phyloP scores from a whole-genome alignment of 2,113 vertebrate genomes.

The Brachypodius melanocephalos region DNA sequence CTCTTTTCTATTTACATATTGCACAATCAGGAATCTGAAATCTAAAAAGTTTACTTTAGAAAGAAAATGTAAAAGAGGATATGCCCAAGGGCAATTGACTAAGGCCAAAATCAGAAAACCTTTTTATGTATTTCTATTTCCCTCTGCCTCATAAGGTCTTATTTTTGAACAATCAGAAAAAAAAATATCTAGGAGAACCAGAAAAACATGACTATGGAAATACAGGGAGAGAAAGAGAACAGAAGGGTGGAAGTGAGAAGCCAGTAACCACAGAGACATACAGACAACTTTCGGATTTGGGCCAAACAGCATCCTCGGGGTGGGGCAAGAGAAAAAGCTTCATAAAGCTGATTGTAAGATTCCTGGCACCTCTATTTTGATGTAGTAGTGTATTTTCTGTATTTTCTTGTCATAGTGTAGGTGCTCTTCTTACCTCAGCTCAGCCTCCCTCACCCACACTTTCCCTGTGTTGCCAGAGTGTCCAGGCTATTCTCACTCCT shows the following conservation, averaged over 20 bases:
- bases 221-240: background rate
- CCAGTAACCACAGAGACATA: background rate
- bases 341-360: background rate
- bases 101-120: background rate
- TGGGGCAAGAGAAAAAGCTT: background rate
- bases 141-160: background rate
- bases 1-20: background rate
- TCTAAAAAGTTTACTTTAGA: background rate
- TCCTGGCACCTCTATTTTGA: background rate
- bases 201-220: background rate
- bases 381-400: background rate
- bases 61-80: background rate
- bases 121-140: background rate
- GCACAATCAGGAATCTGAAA: background rate
- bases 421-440: background rate
- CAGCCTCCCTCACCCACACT: rapidly evolving
- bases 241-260: background rate
- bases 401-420: background rate
- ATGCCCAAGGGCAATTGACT: background rate
- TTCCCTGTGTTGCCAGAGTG: background rate
- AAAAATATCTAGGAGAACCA: background rate
- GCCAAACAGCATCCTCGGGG: background rate
- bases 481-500: background rate
- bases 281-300: background rate
- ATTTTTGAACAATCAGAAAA: background rate